Evolutionary conservation across 2,797 vertebrate genomes (phyloP), one percentile per base, ranked within the genome.

Genomic region (Premnoplex brunnescens): DNA sequence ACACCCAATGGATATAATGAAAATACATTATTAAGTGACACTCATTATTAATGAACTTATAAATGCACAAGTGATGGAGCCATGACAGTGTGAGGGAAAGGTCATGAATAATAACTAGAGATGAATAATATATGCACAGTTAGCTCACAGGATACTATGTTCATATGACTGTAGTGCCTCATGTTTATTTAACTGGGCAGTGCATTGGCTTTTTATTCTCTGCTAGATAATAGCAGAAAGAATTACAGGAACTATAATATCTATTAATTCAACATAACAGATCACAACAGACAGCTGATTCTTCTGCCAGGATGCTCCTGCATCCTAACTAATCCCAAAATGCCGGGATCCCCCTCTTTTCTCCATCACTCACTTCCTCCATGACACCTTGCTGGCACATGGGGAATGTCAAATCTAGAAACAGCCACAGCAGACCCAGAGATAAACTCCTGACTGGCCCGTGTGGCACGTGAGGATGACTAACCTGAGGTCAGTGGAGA

Each of bases 21-120:
- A 96, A 92, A 96, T 97, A 44, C 83, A 97, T 97, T 97, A 97
- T 97, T 97, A 97, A 97, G 95, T 95, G 66, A 41, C 88, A 85
- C 92, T 87, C 83, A 97, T 97, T 97, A 97, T 97, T 97, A 95
- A 97, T 96, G 95, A 95, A 91, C 85, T 93, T 96, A 96, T 82
- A 96, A 88, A 95, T 96, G 94, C 93, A 95, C 85, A 89, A 97
- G 93, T 90, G 95, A 96, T 77, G 56, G 82, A 95, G 91, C 80
- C 92, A 85, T 71, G 79, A 92, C 6, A 1, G 77, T 85, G 86
- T 83, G 87, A 94, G 80, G 82, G 77, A 94, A 92, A 91, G 92
- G 95, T 89, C 80, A 95, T 94, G 90, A 95, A 96, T 96, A 97
- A 97, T 96, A 95, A 96, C 93, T 92, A 73, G 80, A 81, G 37